Base-by-base conservation (phyloP, 2,797 vertebrate species). In the Enteromius thamalakanensis region DNA sequence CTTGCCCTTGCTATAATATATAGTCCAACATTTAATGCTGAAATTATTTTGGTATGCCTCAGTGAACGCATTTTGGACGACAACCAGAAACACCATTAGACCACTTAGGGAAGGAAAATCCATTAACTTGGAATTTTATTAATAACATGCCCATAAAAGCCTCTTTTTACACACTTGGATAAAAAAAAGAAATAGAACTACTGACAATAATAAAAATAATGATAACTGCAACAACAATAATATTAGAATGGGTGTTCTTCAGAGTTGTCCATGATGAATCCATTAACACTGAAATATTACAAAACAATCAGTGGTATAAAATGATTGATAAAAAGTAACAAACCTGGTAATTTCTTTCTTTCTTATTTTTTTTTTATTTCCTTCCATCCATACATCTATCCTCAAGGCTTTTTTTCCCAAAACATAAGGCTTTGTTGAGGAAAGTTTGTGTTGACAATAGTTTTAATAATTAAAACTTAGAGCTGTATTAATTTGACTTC, bases 1-100 rank as follows among this genome's bases (percentile, higher is more conserved):
- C 42, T 82, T 87, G 90, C 86, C 93, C 92, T 94, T 93, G 90
- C 89, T 87, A 6, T 92, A 92, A 93, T 89, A 87, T 88, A 91
- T 72, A 11, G 85, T 84, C 72, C 88, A 86, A 85, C 89, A 89
- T 92, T 90, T 91, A 93, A 92, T 86, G 86, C 89, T 87, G 87
- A 87, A 91, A 92, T 93, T 90, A 92, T 93, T 92, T 86, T 84
- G 83, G 85, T 84, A 90, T 89, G 89, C 87, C 84, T 89, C 86
- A 81, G 86, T 71, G 70, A 92, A 89, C 88, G 89, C 40, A 90
- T 75, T 91, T 93, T 94, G 93, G 93, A 94, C 70, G 68, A 77
- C 84, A 89, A 93, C 94, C 93, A 94, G 94, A 89, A 94, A 94
- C 86, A 89, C 92, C 92, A 93, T 93, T 95, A 94, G 89, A 79